Evolutionary conservation across 2,888 invertebrate genomes (phyloP).

Genomic region (Sinhomidia bicolor): DNA sequence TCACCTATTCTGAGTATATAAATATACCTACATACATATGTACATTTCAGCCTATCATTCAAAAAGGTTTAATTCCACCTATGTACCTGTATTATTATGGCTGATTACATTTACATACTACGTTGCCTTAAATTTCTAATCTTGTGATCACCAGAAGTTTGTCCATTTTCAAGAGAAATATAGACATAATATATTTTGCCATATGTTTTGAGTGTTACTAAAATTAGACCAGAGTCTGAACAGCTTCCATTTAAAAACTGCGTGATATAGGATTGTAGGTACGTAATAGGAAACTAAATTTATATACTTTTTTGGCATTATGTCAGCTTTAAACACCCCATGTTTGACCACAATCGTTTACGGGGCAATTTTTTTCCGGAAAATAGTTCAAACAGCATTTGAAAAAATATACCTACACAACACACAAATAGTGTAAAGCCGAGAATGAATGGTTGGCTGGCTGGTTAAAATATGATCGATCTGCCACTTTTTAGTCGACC

Average conservation of each 20-base stretch:
- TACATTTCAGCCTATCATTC: not conserved
- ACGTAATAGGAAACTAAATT: no score
- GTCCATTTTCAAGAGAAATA: no score
- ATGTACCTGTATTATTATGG: not conserved
- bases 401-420: not conserved
- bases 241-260: not conserved
- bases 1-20: not conserved
- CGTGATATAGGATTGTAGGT: not conserved
- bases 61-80: not conserved
- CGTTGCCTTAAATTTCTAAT: not conserved
- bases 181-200: no score
- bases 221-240: not conserved
- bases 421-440: not conserved
- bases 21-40: not conserved
- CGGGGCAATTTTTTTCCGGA: not conserved
- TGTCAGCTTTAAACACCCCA: not conserved
- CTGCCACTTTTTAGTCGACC: conserved; percentile 34
- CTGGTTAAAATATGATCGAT: conserved; percentile 35
- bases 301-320: no score
- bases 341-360: not conserved
- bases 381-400: conserved; percentile 32
- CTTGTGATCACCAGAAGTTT: not conserved
- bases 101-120: not conserved
- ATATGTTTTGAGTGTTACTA: not conserved
- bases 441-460: not conserved